Percentiles rank a stretch among this genome's conserved stretches.
phyloP scores from a whole-genome alignment of 53 echinoderm and acorn worm genomes.

The Antedon mediterranea region DNA sequence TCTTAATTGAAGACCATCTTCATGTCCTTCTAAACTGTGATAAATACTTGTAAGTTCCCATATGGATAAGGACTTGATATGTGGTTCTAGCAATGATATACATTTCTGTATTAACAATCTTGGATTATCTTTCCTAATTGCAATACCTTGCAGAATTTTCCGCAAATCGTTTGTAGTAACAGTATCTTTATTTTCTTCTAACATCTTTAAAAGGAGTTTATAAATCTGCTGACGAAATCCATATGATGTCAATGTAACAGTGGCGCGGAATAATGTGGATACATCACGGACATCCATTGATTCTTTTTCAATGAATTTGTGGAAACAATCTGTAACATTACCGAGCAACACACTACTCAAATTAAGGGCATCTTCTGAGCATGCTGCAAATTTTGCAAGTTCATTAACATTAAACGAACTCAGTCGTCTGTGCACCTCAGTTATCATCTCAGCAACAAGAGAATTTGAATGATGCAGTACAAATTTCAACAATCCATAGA shows the following conservation, averaged over 20 bases:
- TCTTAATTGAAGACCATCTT: not conserved
- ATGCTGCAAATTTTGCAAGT: slow-evolving; percentile 66
- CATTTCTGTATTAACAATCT: slow-evolving; percentile 33
- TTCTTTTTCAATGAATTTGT: slow-evolving; percentile 31
- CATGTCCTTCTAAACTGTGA: not conserved
- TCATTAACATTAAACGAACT: slow-evolving; percentile 29
- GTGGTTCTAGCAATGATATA: slow-evolving; percentile 28
- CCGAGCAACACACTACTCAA: slow-evolving; percentile 28
- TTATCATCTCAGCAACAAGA: slow-evolving; percentile 43
- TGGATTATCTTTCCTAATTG: slow-evolving; percentile 12
- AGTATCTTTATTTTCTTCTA: not conserved
- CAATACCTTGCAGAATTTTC: slow-evolving; percentile 38
- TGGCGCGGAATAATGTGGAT: slow-evolving; percentile 23
- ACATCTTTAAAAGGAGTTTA: not conserved
- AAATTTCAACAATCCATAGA: slow-evolving; percentile 42
- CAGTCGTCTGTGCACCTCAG: slow-evolving; percentile 28
- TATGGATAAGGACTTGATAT: not conserved
- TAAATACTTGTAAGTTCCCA: not conserved
- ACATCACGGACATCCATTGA: slow-evolving; percentile 54
- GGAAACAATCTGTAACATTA: slow-evolving; percentile 28
- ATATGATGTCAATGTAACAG: not conserved
- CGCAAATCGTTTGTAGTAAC: slow-evolving; percentile 31
- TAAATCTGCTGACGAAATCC: not conserved
- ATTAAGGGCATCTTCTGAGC: slow-evolving; percentile 38
- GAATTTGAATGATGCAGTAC: slow-evolving; percentile 25